A percentile compares a stretch with the other conserved stretches of the same genome.
phyloP scores from a whole-genome alignment of 1,140 invertebrate species.

The Zaprionus vittiger region DNA sequence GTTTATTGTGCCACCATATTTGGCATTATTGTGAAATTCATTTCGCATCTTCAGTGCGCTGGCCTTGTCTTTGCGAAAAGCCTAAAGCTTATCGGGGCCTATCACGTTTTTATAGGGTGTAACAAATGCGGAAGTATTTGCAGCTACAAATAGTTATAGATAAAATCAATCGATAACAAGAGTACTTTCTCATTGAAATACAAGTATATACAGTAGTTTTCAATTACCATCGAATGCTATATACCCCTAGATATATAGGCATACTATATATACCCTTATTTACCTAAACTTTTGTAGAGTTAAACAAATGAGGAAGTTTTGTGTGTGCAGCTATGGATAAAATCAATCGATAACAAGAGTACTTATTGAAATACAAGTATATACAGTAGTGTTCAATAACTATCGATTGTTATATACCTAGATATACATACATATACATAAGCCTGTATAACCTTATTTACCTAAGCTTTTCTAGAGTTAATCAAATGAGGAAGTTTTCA shows the following conservation, averaged over 20 bases:
- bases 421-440: not conserved
- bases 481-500: too few relatives aligned
- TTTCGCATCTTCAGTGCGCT: slow-evolving; percentile 54
- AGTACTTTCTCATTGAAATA: not conserved
- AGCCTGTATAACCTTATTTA: not conserved
- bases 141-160: not conserved
- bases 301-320: not conserved
- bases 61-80: not conserved
- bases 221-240: not conserved
- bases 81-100: slow-evolving; percentile 28
- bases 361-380: not conserved
- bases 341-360: not conserved
- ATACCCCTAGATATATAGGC: not conserved
- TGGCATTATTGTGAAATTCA: slow-evolving; percentile 70
- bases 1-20: slow-evolving; percentile 34
- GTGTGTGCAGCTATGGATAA: not conserved
- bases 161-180: not conserved
- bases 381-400: not conserved
- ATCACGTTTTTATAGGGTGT: slow-evolving; percentile 8
- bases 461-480: slow-evolving; percentile 33
- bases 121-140: slow-evolving; percentile 24
- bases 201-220: not conserved
- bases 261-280: not conserved
- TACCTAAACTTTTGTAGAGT: slow-evolving; percentile 32
- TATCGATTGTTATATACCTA: not conserved